Base-by-base conservation (phyloP, 2,113 vertebrate genomes). In the Otolemur garnettii region DNA sequence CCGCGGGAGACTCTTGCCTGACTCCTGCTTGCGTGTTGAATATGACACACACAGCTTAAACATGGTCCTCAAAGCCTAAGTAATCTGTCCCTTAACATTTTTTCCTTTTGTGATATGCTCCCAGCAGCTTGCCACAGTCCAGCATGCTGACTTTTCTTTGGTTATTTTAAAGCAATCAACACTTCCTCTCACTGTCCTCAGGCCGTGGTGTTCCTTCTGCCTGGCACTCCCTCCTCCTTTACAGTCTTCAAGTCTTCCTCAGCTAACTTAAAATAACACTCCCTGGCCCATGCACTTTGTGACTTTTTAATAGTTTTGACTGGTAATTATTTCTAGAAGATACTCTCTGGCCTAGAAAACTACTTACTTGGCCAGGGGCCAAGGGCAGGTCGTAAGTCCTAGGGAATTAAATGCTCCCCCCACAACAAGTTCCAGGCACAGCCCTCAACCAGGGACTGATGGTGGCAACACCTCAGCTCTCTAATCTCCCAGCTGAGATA, bases 11-110 rank as follows among this genome's bases (percentile, higher is more conserved):
- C 57, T 82, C 74, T 59, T 50, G 68, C 45, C 38, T 50, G 90
- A 15, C 50, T 28, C 57, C 62, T 33, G 60, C 10, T 42, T 62
- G n/a, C 35, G 42, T 12, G 2, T 11, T 55, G 13, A 15, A 59
- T 71, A 62, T 87, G 78, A 83, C 28, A 24, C 69, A 97, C 62
- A 97, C 68, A 50, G 85, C 28, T 38, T 95, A 81, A 91, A 87
- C 21, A 86, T 10, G 5, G 55, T 79, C 77, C 60, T 30, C 42
- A 85, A 62, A 89, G 19, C 55, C 28, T 86, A 80, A 5, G 77
- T 68, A 77, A 95, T 80, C 22, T 55, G 4, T 64, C 77, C 15
- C 33, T 57, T 77, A 66, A 75, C 83, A 50, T 42, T 62, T 38
- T 93, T 87, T 87, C 45, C 21, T 82, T 78, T 81, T 57, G 17